Evolutionary conservation across 2,113 vertebrate genomes (phyloP).

Genomic region (Cinclus mexicanus): DNA sequence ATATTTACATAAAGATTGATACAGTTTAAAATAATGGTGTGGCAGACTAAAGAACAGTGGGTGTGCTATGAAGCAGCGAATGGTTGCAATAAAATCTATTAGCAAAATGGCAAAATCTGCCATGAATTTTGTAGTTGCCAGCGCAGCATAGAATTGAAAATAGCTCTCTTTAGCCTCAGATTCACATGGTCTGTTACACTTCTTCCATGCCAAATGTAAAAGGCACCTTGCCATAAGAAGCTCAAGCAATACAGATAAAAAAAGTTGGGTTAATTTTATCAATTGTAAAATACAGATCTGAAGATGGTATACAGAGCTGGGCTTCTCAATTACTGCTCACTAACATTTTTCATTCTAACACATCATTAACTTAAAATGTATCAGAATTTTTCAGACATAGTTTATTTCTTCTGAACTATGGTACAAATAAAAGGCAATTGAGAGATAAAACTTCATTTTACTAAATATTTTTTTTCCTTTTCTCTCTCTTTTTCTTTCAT

Average conservation of each 20-base stretch:
- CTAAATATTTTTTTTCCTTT: accelerated
- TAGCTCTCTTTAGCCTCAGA: background rate
- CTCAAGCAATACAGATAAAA: background rate
- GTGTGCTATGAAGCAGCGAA: background rate
- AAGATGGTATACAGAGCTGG: background rate
- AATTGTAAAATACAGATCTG: background rate
- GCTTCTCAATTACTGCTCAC: background rate
- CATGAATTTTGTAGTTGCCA: background rate
- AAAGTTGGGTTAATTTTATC: background rate
- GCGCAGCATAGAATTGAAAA: background rate
- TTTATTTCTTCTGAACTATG: background rate
- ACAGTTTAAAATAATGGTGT: background rate
- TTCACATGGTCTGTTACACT: background rate
- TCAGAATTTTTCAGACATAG: background rate
- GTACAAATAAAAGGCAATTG: background rate
- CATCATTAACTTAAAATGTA: background rate
- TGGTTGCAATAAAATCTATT: conserved; percentile 1
- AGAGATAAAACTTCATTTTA: background rate
- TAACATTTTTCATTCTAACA: background rate
- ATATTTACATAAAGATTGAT: background rate
- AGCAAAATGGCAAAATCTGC: background rate
- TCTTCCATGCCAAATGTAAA: background rate
- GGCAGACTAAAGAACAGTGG: background rate
- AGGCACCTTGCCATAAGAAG: background rate
- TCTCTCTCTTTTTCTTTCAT: accelerated